These are phyloP conservation scores for Scolopax rusticola DNA, from an alignment of 2,797 vertebrate genomes.

Conservation along the genomic window DNA sequence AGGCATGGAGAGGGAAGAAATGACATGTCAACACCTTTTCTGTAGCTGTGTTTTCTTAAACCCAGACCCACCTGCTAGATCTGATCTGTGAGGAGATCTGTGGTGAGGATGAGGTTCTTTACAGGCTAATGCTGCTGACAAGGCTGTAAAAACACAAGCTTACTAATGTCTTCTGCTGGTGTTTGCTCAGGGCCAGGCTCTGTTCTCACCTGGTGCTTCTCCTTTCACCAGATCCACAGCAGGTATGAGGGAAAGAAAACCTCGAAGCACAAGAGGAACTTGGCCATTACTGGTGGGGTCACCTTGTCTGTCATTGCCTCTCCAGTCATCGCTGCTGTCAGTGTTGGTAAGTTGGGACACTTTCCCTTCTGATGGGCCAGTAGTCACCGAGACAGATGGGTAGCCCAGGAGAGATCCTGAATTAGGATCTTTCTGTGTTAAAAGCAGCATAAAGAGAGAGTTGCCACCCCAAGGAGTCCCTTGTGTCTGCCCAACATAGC, in stretches of 20 bases:
- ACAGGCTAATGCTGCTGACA: background rate
- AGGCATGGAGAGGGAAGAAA: background rate
- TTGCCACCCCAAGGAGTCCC: background rate
- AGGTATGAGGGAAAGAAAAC: constrained; percentile 96
- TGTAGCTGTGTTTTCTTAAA: background rate
- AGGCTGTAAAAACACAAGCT: background rate
- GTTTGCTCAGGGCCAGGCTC: background rate
- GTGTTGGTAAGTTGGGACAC: constrained; percentile 87
- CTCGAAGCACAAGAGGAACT: constrained; percentile 94
- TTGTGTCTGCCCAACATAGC: background rate
- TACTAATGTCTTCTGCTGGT: background rate
- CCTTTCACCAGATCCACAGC: constrained; percentile 90
- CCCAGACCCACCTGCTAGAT: background rate
- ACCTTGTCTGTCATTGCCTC: constrained; percentile 96
- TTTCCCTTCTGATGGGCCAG: background rate
- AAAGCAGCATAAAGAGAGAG: background rate
- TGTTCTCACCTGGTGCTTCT: constrained; percentile 52
- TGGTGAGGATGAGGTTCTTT: background rate
- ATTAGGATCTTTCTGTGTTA: background rate
- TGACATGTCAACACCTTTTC: accelerated
- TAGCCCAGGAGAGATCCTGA: background rate
- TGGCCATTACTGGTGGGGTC: constrained; percentile 97
- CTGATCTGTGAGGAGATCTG: background rate
- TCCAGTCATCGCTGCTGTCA: constrained; percentile 98
- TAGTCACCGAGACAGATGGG: background rate